Percentiles rank a stretch among this genome's conserved stretches.
Evolutionary conservation across 2,797 vertebrate genomes (phyloP).

Genomic region (Syndactyla subalaris): DNA sequence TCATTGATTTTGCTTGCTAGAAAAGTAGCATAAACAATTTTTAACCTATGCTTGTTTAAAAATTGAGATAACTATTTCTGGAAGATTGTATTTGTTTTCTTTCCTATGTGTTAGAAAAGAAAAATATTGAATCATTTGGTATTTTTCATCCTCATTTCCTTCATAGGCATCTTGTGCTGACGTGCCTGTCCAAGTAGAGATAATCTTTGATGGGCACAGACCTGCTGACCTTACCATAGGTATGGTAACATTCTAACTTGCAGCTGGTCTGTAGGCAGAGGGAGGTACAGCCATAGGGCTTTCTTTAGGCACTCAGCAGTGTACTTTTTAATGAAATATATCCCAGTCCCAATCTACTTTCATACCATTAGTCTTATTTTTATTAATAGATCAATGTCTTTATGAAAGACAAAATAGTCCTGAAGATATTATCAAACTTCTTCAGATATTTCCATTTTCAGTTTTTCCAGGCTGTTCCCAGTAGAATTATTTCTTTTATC

Average conservation of each 20-base stretch:
- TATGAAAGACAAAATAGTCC: background rate
- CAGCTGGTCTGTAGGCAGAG: background rate
- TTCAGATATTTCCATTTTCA: background rate
- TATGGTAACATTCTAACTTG: background rate
- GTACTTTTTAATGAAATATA: background rate
- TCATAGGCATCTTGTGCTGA: background rate
- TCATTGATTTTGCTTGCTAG: background rate
- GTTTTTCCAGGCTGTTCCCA: background rate
- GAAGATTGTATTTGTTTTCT: background rate
- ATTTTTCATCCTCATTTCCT: background rate
- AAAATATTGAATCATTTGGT: background rate
- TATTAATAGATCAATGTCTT: background rate
- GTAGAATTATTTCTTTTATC: background rate
- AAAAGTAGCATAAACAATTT: background rate
- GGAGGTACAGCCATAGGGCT: background rate
- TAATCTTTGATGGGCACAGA: background rate
- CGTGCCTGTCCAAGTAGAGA: background rate
- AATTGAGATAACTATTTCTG: background rate
- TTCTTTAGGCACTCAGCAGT: background rate
- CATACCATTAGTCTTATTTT: background rate
- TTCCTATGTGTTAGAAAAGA: background rate
- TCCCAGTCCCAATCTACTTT: background rate
- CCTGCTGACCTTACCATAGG: background rate
- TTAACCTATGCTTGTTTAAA: background rate
- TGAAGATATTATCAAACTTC: background rate